phyloP scores from a whole-genome alignment of 2,888 invertebrate genomes.

The Crepidodera aurea region DNA sequence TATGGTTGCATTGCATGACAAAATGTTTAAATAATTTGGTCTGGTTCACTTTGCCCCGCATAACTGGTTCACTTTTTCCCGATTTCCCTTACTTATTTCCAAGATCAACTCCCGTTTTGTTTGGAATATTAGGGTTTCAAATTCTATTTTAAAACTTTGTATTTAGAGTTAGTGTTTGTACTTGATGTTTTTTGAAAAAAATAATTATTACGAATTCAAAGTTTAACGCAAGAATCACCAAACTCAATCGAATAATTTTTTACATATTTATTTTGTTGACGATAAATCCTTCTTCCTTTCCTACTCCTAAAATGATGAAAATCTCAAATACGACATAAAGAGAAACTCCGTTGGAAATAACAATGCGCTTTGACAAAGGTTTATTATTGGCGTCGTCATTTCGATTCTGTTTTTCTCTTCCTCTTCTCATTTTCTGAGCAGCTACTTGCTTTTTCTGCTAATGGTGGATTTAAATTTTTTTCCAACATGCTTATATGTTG shows the following conservation, averaged over 20 bases:
- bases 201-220: no score
- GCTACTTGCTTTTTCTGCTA: conserved; percentile 56
- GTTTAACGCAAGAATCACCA: no score
- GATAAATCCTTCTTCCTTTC: conserved; percentile 3
- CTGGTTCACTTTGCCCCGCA: no score
- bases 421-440: conserved; percentile 49
- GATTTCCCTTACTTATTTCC: no score
- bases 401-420: conserved; percentile 37
- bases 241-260: not conserved
- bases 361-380: conserved; percentile 57
- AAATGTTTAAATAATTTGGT: no score
- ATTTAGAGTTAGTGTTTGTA: no score
- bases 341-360: conserved; percentile 43
- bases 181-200: no score
- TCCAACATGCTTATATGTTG: conserved; percentile 55
- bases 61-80: no score
- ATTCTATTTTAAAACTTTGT: no score
- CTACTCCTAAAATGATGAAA: conserved; percentile 11
- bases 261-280: conserved; percentile 2
- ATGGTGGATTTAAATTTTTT: conserved; percentile 58
- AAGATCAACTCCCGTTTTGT: no score
- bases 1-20: no score
- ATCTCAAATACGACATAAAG: conserved; percentile 16
- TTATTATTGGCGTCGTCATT: conserved; percentile 59
- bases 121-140: no score